phyloP scores from a whole-genome alignment of 1,140 invertebrate species.

The Phymorhynchus buccinoides region DNA sequence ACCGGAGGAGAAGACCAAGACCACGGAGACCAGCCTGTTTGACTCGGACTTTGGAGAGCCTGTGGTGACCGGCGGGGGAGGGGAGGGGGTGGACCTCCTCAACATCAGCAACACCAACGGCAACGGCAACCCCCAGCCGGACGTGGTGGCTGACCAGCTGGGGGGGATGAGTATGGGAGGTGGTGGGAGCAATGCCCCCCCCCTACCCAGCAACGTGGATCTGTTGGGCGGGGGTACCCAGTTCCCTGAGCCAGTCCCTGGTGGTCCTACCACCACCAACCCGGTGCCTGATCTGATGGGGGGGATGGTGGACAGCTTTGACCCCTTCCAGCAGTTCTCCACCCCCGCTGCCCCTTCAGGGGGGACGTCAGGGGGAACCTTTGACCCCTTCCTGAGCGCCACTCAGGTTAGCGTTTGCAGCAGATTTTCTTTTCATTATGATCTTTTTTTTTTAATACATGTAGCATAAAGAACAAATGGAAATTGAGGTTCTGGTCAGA shows the following conservation, averaged over 20 bases:
- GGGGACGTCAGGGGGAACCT: conserved; percentile 31
- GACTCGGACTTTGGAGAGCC: conserved; percentile 35
- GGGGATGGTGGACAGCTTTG: conserved; percentile 51
- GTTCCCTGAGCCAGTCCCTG: background rate
- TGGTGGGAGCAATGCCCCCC: background rate
- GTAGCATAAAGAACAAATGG: too few species aligned
- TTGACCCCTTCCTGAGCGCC: conserved; percentile 51
- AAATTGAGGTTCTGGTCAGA: too few species aligned
- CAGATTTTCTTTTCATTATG: too few species aligned
- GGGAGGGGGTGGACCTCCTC: conserved; percentile 54
- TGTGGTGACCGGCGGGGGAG: conserved; percentile 13
- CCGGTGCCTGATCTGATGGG: conserved; percentile 35
- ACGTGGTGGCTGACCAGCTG: conserved; percentile 49
- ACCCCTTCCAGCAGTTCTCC: conserved; percentile 59
- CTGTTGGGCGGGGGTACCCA: conserved; percentile 74
- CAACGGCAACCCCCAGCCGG: conserved; percentile 19
- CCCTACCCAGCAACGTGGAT: conserved; percentile 78
- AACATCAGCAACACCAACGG: conserved; percentile 51
- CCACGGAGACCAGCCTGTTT: conserved; percentile 28
- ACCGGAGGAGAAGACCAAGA: background rate
- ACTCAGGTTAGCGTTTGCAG: too few species aligned
- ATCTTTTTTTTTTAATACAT: too few species aligned
- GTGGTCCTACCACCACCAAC: background rate
- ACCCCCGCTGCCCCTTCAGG: conserved; percentile 2
- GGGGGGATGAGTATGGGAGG: conserved; percentile 61